Conservation (phyloP, 2,888 invertebrate genomes). For the Xestia xanthographa region DNA sequence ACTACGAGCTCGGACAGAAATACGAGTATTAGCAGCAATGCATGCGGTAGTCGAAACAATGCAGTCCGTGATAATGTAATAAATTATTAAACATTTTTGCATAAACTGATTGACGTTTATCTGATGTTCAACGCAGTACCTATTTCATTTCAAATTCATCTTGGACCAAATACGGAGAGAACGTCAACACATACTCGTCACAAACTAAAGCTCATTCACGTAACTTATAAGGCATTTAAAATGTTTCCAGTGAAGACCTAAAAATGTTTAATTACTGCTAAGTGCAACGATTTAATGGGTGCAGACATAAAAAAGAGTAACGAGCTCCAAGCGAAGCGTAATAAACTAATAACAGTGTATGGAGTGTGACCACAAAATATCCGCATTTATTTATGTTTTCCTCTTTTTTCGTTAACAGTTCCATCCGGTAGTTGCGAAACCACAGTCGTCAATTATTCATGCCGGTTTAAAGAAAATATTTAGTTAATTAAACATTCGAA, state of each 20-base stretch:
- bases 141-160: conserved; percentile 13
- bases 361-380: conserved; percentile 24
- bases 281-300: conserved; percentile 15
- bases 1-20: conserved; percentile 21
- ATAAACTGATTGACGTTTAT: not conserved
- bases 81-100: conserved; percentile 5
- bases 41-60: conserved; percentile 14
- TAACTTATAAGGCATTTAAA: conserved; percentile 51
- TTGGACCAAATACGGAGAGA: conserved; percentile 36
- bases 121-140: not conserved
- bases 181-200: conserved; percentile 16
- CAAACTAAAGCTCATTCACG: conserved; percentile 18
- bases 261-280: conserved; percentile 43
- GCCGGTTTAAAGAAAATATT: conserved; percentile 34
- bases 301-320: conserved; percentile 13
- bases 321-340: conserved; percentile 23
- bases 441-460: conserved; percentile 11
- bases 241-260: conserved; percentile 41
- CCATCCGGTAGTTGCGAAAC: conserved; percentile 33
- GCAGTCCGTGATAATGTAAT: not conserved
- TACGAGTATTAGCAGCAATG: conserved; percentile 12
- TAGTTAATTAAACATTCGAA: conserved; percentile 41
- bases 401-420: conserved; percentile 29
- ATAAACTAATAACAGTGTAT: conserved; percentile 18
- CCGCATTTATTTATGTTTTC: conserved; percentile 19